Evolutionary conservation across 2,888 invertebrate genomes (phyloP).

Genomic region (Melanophora roralis): DNA sequence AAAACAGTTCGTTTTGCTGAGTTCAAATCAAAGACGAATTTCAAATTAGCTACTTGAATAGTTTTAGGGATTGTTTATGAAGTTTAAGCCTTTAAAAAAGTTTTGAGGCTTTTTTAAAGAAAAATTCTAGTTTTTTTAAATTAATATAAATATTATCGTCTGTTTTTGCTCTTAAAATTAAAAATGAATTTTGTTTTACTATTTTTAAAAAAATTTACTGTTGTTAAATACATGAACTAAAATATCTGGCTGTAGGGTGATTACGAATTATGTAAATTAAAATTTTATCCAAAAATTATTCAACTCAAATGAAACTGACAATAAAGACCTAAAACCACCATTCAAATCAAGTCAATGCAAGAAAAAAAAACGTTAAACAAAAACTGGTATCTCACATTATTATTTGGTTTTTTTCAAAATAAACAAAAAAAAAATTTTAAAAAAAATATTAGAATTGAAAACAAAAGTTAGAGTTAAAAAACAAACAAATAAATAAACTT

Average conservation of each 20-base stretch:
- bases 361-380: background rate
- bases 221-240: too few species aligned
- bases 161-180: too few species aligned
- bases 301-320: conserved; percentile 49
- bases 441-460: conserved; percentile 16
- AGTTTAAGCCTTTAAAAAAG: too few species aligned
- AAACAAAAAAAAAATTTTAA: conserved; percentile 10
- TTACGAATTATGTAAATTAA: conserved; percentile 38
- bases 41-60: background rate
- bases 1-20: background rate
- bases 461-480: conserved; percentile 39
- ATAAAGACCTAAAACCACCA: background rate
- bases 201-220: too few species aligned
- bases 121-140: too few species aligned
- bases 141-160: too few species aligned
- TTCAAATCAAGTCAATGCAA: background rate
- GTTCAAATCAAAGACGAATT: background rate
- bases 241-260: conserved; percentile 5
- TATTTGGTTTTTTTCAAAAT: conserved; percentile 2
- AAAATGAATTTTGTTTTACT: too few species aligned
- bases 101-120: too few species aligned
- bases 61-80: too few species aligned
- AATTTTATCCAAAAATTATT: conserved; percentile 47
- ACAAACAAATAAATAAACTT: too few species aligned
- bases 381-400: conserved; percentile 14